Evolutionary conservation across 2,113 vertebrate genomes (phyloP), one percentile per base, ranked within the genome.

Genomic region (Rostratula benghalensis): DNA sequence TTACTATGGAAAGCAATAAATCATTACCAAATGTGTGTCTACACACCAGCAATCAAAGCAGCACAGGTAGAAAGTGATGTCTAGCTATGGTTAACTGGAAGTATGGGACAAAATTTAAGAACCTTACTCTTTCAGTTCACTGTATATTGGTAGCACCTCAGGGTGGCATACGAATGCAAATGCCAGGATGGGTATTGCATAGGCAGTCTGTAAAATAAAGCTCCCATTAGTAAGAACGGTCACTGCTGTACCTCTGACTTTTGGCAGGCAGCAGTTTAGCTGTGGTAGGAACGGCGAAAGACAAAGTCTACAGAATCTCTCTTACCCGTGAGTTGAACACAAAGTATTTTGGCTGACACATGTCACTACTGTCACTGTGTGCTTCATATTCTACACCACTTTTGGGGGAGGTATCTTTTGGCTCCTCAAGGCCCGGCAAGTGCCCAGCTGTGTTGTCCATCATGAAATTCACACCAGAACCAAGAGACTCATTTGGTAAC

Each of bases 151-250:
- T 92, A 99, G 98, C 59, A 99, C 99, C 92, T 99, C 99, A 6
- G 99, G 99, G 80, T 99, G 99, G 96, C 99, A 99, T 87, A 99
- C 99, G 54, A 99, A 99, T 51, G 99, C 99, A 96, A 99, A 99
- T 45, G 99, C 99, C 94, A 99, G 98, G 96, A 99, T 99, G 53
- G 99, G 99, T 60, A 99, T 97, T n/a, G 99, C 98, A 97, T 99
- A 99, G 13, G 98, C 99, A 17, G 99, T 99, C 99, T 99, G 97
- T 83, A 98, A 98, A 95, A 97, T 92, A 98, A 96, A 91, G 89
- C 13, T 96, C 56, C 39, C 12, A 48, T 98, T 95, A 97, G 94
- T 87, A 92, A 93, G 31, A 89, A 69, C 4, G 12, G 41, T 68
- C 68, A 74, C 2, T 25, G 37, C 48, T 77, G 23, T 73, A 63